Percentiles rank a stretch among this genome's conserved stretches.
Evolutionary conservation across 2,797 vertebrate genomes (phyloP).

Genomic region (Ambastaia sidthimunki): DNA sequence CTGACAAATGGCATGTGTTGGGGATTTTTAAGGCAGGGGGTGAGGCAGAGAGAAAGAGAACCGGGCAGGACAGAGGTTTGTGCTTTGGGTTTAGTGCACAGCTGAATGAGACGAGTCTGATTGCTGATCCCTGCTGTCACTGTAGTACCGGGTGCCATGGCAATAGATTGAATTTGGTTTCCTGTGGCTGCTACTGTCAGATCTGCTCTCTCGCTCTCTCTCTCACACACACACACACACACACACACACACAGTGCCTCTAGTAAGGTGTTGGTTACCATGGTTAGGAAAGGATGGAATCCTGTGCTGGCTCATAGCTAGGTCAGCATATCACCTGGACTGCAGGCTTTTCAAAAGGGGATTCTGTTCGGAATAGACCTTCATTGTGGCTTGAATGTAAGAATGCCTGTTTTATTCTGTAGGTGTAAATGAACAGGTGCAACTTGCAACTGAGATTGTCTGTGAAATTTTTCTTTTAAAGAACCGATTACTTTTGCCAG

Average conservation of each 20-base stretch:
- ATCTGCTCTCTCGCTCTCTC: slow-evolving; percentile 30
- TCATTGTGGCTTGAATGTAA: slow-evolving; percentile 48
- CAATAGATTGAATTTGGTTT: slow-evolving; percentile 70
- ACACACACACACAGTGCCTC: slow-evolving; percentile 50
- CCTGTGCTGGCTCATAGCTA: slow-evolving; percentile 69
- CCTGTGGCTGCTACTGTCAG: slow-evolving; percentile 44
- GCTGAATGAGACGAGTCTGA: slow-evolving; percentile 70
- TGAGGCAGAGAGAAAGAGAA: slow-evolving; percentile 49
- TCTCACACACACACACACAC: background rate
- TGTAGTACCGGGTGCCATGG: slow-evolving; percentile 72
- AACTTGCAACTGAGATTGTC: slow-evolving; percentile 34
- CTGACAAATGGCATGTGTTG: slow-evolving; percentile 62
- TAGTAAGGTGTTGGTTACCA: slow-evolving; percentile 78
- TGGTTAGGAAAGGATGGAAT: slow-evolving; percentile 76
- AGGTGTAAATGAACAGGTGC: slow-evolving; percentile 7
- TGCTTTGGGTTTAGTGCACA: slow-evolving; percentile 63
- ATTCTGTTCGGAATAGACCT: slow-evolving; percentile 58
- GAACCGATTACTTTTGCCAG: slow-evolving; percentile 9
- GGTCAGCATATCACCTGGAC: slow-evolving; percentile 68
- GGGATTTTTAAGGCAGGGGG: slow-evolving; percentile 44
- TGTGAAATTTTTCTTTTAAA: slow-evolving; percentile 35
- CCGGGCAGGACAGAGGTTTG: slow-evolving; percentile 54
- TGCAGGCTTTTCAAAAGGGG: slow-evolving; percentile 64
- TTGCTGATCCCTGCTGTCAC: slow-evolving; percentile 68
- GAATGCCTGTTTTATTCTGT: slow-evolving; percentile 42